phyloP scores from a whole-genome alignment of 2,797 vertebrate genomes.

The Lepus oiostolus region DNA sequence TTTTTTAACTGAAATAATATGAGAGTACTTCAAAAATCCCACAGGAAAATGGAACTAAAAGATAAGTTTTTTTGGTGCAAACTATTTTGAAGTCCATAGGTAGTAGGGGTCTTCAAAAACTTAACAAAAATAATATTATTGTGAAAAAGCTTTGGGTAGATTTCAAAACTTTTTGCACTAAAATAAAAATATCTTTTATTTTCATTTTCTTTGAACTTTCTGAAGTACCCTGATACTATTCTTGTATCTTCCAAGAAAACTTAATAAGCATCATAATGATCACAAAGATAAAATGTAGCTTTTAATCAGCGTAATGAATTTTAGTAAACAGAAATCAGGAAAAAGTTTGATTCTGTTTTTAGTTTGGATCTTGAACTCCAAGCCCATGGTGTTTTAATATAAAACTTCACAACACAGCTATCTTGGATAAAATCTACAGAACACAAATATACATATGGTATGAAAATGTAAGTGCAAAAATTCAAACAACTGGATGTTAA shows the following conservation, averaged over 20 bases:
- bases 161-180: too few relatives aligned
- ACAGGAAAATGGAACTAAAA: too few relatives aligned
- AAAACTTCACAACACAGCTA: background rate
- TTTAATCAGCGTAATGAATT: background rate
- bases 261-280: background rate
- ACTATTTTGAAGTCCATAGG: too few relatives aligned
- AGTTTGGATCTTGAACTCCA: background rate
- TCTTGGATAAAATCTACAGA: slow-evolving; percentile 23
- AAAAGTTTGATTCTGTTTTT: background rate
- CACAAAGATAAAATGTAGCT: background rate
- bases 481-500: background rate
- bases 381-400: background rate
- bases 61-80: too few relatives aligned
- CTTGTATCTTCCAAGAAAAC: slow-evolving; percentile 21
- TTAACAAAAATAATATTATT: too few relatives aligned
- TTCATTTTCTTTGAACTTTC: too few relatives aligned
- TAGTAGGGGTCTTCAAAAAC: too few relatives aligned
- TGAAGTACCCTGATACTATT: too few relatives aligned
- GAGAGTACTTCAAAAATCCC: too few relatives aligned
- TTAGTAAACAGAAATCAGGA: background rate
- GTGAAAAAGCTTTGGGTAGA: too few relatives aligned
- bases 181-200: too few relatives aligned
- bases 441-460: background rate
- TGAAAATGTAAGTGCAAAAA: background rate
- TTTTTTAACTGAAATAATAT: background rate